Evolutionary conservation across 2,888 invertebrate genomes (phyloP).

Genomic region (Agrypnus murinus): DNA sequence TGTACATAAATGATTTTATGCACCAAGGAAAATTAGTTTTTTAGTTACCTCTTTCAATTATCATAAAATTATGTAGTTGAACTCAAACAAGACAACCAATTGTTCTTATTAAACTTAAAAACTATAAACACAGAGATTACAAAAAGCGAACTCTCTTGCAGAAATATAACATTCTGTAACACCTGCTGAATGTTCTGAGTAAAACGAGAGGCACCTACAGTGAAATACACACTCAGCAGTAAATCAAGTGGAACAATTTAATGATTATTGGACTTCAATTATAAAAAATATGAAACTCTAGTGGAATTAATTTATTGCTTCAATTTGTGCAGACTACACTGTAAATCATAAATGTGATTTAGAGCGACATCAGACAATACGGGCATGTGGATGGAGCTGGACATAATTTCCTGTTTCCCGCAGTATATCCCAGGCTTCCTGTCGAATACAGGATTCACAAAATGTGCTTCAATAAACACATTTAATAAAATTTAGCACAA

Average conservation of each 20-base stretch:
- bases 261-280: constrained; percentile 62
- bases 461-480: constrained; percentile 58
- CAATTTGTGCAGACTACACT: constrained; percentile 63
- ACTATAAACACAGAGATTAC: too few species aligned
- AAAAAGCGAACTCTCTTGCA: too few species aligned
- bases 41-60: too few species aligned
- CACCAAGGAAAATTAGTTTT: too few species aligned
- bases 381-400: constrained; percentile 60
- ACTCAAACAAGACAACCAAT: background rate
- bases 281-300: constrained; percentile 61
- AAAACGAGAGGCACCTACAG: constrained; percentile 28
- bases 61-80: too few species aligned
- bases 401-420: constrained; percentile 63
- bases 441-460: constrained; percentile 56
- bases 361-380: constrained; percentile 58
- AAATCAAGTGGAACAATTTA: constrained; percentile 64
- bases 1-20: too few species aligned
- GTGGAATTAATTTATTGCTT: constrained; percentile 64
- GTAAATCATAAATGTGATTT: constrained; percentile 63
- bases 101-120: too few species aligned
- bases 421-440: constrained; percentile 58
- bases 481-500: constrained; percentile 52
- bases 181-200: constrained; percentile 26
- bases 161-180: constrained; percentile 12
- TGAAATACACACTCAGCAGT: constrained; percentile 51